phyloP scores from a whole-genome alignment of 2,888 invertebrate species.

The Oscheius sp. region DNA sequence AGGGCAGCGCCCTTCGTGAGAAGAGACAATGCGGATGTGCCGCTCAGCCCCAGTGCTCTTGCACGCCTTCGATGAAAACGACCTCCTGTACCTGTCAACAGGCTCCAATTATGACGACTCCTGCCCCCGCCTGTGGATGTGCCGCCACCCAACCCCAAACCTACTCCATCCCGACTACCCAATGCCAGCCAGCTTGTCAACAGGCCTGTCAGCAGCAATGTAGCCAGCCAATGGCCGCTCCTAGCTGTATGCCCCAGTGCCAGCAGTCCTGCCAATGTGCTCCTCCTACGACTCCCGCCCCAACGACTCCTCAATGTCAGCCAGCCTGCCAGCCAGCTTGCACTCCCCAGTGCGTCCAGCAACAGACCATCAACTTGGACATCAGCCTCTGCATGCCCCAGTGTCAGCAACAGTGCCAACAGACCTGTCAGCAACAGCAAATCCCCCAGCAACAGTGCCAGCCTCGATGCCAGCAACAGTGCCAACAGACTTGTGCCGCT shows the following conservation, averaged over 20 bases:
- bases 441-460: constrained; percentile 1
- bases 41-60: constrained; percentile 31
- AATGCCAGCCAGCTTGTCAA: constrained; percentile 47
- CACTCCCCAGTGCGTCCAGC: constrained; percentile 39
- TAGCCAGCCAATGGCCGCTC: constrained; percentile 33
- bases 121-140: constrained; percentile 33
- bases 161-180: constrained; percentile 32
- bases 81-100: constrained; percentile 41
- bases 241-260: constrained; percentile 38
- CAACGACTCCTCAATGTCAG: constrained; percentile 35
- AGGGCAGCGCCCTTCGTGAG: constrained; percentile 48
- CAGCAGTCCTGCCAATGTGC: constrained; percentile 32
- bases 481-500: constrained; percentile 17
- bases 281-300: constrained; percentile 20
- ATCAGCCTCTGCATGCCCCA: constrained; percentile 33
- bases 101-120: constrained; percentile 31
- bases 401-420: constrained; percentile 32
- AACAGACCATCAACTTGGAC: constrained; percentile 33
- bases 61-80: constrained; percentile 33
- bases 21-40: constrained; percentile 54
- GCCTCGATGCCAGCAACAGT: constrained; percentile 45
- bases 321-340: constrained; percentile 32
- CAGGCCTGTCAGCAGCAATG: constrained; percentile 43
- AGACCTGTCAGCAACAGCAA: constrained; percentile 25
- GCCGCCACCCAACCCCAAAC: constrained; percentile 32